Evolutionary conservation across 2,888 invertebrate species (phyloP).

Genomic region (Phania funesta): DNA sequence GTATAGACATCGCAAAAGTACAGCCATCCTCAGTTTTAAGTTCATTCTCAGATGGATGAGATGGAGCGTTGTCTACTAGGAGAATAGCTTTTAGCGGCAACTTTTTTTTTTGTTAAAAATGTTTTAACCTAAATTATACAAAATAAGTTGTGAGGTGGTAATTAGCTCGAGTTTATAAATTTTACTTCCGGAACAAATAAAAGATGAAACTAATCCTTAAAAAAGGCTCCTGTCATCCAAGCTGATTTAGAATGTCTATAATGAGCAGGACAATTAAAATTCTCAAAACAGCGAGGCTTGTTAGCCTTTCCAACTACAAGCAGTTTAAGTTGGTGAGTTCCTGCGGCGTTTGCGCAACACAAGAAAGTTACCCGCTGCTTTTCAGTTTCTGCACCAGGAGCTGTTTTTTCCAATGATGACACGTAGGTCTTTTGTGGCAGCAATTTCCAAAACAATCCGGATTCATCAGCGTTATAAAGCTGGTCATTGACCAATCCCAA

Average conservation of each 20-base stretch:
- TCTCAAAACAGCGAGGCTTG: neutral
- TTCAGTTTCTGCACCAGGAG: conserved; percentile 4
- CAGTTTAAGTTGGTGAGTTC: neutral
- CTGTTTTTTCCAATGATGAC: too few relatives aligned
- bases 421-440: too few relatives aligned
- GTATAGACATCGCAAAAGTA: too few relatives aligned
- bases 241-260: too few relatives aligned
- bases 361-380: neutral
- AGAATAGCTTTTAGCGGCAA: neutral
- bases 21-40: too few relatives aligned
- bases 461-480: too few relatives aligned
- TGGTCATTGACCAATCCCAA: neutral
- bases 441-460: too few relatives aligned
- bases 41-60: too few relatives aligned
- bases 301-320: too few relatives aligned
- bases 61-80: neutral
- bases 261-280: neutral
- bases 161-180: neutral
- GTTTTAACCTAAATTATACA: neutral
- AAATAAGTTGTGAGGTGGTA: neutral
- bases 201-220: neutral
- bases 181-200: too few relatives aligned
- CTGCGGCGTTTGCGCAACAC: conserved; percentile 8
- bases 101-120: neutral
- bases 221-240: neutral